Percentiles rank a stretch among this genome's conserved stretches.
Conservation (phyloP, 1,140 invertebrate species). For the Spodoptera litura region DNA sequence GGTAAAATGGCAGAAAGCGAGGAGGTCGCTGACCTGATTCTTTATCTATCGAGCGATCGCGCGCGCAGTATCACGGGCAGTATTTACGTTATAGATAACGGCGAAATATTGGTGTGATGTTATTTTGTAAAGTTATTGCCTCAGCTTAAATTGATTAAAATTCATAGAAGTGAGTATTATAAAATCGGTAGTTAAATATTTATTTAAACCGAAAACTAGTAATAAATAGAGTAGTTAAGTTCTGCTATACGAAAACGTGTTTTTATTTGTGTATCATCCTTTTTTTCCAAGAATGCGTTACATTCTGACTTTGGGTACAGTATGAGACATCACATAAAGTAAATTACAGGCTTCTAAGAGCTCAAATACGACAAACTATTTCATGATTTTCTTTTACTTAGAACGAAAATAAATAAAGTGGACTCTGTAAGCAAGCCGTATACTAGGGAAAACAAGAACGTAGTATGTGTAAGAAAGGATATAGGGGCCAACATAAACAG, state of each 20-base stretch:
- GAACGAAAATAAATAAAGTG: constrained; percentile 35
- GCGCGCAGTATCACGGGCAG: constrained; percentile 94
- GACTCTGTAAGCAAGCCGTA: constrained; percentile 38
- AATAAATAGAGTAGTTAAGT: too few relatives aligned
- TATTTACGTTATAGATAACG: constrained; percentile 93
- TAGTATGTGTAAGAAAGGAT: constrained; percentile 61
- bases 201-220: too few relatives aligned
- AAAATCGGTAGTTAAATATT: neutral
- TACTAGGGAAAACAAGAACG: constrained; percentile 52
- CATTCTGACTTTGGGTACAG: neutral
- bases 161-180: too few relatives aligned
- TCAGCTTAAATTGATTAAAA: neutral
- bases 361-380: constrained; percentile 40
- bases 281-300: constrained; percentile 1
- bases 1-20: constrained; percentile 75
- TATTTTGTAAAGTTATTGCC: constrained; percentile 17
- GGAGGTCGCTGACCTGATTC: constrained; percentile 93
- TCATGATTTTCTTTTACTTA: constrained; percentile 46
- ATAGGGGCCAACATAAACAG: constrained; percentile 68
- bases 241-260: too few relatives aligned
- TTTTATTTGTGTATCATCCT: neutral
- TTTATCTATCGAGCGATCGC: constrained; percentile 93
- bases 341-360: constrained; percentile 22
- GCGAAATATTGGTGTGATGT: constrained; percentile 83
- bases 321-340: constrained; percentile 24